Percentiles rank a stretch among this genome's conserved stretches.
Evolutionary conservation across 1,140 invertebrate species (phyloP).

Genomic region (Rhopalosiphum maidis): DNA sequence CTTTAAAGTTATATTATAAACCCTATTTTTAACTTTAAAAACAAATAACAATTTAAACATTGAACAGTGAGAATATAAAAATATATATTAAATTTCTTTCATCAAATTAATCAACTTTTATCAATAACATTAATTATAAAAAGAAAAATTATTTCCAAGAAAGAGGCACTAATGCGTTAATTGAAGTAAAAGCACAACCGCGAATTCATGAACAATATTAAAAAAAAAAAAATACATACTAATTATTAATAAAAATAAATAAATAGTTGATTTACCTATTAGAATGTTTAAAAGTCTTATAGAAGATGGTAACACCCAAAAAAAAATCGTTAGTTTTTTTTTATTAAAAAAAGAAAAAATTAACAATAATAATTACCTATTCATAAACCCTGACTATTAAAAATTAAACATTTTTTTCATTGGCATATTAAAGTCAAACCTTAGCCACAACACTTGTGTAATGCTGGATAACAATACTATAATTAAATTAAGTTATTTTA

Average conservation of each 20-base stretch:
- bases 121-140: conserved; percentile 52
- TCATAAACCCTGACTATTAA: conserved; percentile 29
- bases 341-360: background rate
- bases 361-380: conserved; percentile 39
- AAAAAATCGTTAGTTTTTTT: conserved; percentile 26
- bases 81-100: conserved; percentile 40
- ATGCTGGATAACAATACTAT: conserved; percentile 15
- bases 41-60: conserved; percentile 38
- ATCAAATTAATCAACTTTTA: conserved; percentile 47
- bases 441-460: background rate
- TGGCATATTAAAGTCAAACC: background rate
- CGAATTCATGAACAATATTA: conserved; percentile 16
- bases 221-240: background rate
- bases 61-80: conserved; percentile 46
- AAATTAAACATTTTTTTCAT: conserved; percentile 6
- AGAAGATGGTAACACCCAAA: conserved; percentile 52
- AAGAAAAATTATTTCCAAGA: conserved; percentile 26
- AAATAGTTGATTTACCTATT: conserved; percentile 49
- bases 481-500: conserved; percentile 33
- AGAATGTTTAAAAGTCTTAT: conserved; percentile 56
- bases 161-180: conserved; percentile 34
- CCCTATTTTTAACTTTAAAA: conserved; percentile 17
- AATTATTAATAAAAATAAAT: conserved; percentile 46
- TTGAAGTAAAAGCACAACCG: conserved; percentile 54
- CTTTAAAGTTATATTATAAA: conserved; percentile 8